Evolutionary conservation across 2,888 invertebrate genomes (phyloP).

Genomic region (Margaritifera margaritifera): DNA sequence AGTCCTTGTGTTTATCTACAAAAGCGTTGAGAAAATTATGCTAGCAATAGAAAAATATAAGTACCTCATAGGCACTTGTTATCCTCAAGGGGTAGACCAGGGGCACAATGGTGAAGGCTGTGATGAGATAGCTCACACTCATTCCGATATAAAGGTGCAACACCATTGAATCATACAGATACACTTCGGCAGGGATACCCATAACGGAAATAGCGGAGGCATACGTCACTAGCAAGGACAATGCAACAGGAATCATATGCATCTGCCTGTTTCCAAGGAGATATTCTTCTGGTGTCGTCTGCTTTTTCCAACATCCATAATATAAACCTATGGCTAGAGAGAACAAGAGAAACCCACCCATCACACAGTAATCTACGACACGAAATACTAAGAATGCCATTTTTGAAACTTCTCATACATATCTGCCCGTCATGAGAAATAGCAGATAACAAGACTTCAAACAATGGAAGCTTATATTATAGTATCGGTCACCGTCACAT

Average conservation of each 20-base stretch:
- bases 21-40: not conserved
- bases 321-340: constrained; percentile 39
- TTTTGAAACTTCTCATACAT: not conserved
- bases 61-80: constrained; percentile 54
- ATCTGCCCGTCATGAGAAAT: too few species aligned
- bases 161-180: constrained; percentile 41
- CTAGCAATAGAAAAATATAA: not conserved
- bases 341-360: constrained; percentile 25
- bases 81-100: constrained; percentile 47
- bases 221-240: constrained; percentile 55
- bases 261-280: constrained; percentile 47
- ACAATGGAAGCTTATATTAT: not conserved
- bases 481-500: constrained; percentile 8
- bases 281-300: constrained; percentile 45
- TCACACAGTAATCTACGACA: constrained; percentile 29
- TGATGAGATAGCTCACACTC: constrained; percentile 24
- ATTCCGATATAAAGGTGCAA: constrained; percentile 31
- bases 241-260: constrained; percentile 47
- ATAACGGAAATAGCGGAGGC: constrained; percentile 54
- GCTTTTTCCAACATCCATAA: constrained; percentile 33
- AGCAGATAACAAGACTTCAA: too few species aligned
- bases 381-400: constrained; percentile 18
- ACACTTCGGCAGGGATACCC: constrained; percentile 48
- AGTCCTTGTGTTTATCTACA: not conserved
- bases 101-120: constrained; percentile 37